phyloP scores from a whole-genome alignment of 2,888 invertebrate species.

The Xylota sylvarum region DNA sequence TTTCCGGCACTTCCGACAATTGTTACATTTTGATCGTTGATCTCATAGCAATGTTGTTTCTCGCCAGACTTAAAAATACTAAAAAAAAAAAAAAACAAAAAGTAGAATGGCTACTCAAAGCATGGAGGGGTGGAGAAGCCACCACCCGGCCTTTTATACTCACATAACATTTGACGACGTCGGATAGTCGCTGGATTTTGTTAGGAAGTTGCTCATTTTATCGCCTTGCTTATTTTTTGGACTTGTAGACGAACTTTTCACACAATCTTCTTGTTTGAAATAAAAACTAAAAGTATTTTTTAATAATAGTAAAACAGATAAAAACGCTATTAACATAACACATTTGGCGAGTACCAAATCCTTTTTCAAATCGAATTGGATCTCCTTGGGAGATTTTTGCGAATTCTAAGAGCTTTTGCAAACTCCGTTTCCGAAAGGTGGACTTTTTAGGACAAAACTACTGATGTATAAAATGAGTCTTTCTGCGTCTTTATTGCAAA shows the following conservation, averaged over 20 bases:
- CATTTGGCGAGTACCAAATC: constrained; percentile 66
- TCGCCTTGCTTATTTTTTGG: constrained; percentile 23
- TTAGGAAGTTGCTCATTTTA: constrained; percentile 69
- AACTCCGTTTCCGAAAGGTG: background rate
- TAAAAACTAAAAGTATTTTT: constrained; percentile 75
- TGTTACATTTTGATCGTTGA: constrained; percentile 87
- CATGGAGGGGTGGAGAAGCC: constrained; percentile 6
- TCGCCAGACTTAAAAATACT: constrained; percentile 82
- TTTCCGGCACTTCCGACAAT: constrained; percentile 90
- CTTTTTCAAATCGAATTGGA: constrained; percentile 50
- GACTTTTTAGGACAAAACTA: constrained; percentile 11
- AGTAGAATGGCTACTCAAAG: background rate
- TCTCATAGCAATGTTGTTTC: constrained; percentile 82
- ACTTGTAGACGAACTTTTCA: constrained; percentile 18
- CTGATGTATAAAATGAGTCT: constrained; percentile 24
- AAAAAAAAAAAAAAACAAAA: constrained; percentile 33
- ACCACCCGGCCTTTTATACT: constrained; percentile 64
- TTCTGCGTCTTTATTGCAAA: constrained; percentile 44
- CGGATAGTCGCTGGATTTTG: constrained; percentile 61
- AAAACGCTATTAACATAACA: constrained; percentile 77
- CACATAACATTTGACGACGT: constrained; percentile 72
- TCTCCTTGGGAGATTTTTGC: background rate
- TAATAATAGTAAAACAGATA: constrained; percentile 71
- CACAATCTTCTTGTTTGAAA: constrained; percentile 51
- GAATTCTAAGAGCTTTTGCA: background rate